Conservation (phyloP, 2,113 vertebrate species). For the Corvus cornix region DNA sequence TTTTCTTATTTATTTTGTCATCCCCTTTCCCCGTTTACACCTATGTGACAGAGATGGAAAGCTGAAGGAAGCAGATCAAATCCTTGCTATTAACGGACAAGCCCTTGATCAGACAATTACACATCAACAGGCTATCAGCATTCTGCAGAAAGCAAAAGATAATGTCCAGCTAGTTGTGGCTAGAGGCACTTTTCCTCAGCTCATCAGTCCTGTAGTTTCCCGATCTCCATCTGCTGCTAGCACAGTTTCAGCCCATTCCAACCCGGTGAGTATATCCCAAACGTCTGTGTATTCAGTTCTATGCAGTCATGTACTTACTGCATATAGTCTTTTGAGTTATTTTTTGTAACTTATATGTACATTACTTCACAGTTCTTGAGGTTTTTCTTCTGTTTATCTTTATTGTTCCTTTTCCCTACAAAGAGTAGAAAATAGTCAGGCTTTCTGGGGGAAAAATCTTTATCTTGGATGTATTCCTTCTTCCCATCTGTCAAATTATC, state of each 20-base stretch:
- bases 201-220: conserved; percentile 87
- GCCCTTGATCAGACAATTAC: conserved; percentile 91
- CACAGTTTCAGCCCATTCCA: conserved; percentile 91
- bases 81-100: conserved; percentile 91
- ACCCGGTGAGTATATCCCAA: conserved; percentile 75
- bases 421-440: not conserved
- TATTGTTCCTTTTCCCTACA: not conserved
- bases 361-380: not conserved
- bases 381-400: not conserved
- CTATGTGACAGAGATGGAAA: conserved; percentile 83
- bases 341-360: not conserved
- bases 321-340: not conserved
- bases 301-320: not conserved
- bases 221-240: conserved; percentile 92
- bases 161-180: conserved; percentile 87
- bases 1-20: conserved; percentile 9
- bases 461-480: not conserved
- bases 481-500: not conserved
- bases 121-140: conserved; percentile 90
- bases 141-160: conserved; percentile 90
- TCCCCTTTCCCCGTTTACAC: not conserved
- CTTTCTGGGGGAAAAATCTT: not conserved
- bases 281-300: not conserved
- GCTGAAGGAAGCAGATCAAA: conserved; percentile 92
- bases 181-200: conserved; percentile 84